These are phyloP conservation scores for Coracias cyanogaster DNA, from an alignment of 2,797 vertebrate species.

Conservation along the genomic window DNA sequence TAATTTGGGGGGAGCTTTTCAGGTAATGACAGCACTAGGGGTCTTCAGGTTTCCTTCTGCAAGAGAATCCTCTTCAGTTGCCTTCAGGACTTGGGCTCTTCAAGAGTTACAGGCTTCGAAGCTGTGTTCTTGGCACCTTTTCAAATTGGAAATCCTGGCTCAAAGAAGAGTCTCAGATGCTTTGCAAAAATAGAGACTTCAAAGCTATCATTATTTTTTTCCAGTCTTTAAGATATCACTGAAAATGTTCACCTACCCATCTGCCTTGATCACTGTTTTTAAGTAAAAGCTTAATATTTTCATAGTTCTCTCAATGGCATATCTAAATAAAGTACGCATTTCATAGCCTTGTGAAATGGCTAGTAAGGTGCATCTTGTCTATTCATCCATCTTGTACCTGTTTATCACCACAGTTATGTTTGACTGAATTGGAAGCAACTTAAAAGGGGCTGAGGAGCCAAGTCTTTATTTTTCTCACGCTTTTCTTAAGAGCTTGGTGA, in stretches of 20 bases:
- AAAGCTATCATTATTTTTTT: neutral
- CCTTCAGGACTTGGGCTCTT: accelerated
- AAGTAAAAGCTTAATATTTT: neutral
- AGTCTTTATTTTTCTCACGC: neutral
- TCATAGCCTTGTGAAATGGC: accelerated
- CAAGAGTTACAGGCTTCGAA: neutral
- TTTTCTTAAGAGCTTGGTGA: neutral
- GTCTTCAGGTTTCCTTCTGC: neutral
- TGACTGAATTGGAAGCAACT: neutral
- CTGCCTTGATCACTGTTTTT: neutral
- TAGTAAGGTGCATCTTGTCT: neutral
- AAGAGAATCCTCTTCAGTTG: neutral
- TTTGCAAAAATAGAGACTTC: neutral
- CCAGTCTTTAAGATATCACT: neutral
- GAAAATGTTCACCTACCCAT: neutral
- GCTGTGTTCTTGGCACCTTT: neutral
- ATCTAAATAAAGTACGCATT: neutral
- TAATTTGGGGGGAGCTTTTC: neutral
- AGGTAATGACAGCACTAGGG: too few relatives aligned
- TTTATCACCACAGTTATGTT: neutral
- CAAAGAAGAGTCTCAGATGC: neutral
- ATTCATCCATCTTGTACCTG: neutral
- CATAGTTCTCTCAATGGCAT: neutral
- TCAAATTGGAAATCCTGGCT: neutral
- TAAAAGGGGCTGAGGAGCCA: neutral